These are phyloP conservation scores for Spialia ferax DNA, from an alignment of 2,888 invertebrate species.

Conservation along the genomic window DNA sequence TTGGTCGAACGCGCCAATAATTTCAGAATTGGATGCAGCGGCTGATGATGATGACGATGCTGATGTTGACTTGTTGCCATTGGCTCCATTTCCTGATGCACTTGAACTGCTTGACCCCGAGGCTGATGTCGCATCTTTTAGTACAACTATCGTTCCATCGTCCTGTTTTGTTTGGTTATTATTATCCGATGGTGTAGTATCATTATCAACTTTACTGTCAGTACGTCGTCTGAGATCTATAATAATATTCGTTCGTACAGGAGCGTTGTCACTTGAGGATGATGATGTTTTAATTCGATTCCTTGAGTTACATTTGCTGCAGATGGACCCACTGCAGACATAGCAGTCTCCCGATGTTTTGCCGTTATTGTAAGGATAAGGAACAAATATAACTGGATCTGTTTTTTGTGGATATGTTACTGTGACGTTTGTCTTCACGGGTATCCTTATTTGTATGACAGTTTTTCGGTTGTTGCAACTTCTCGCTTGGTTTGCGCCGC, in stretches of 20 bases:
- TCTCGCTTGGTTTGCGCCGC: slow-evolving; percentile 31
- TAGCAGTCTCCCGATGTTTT: slow-evolving; percentile 40
- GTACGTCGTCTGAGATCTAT: slow-evolving; percentile 50
- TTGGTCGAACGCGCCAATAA: slow-evolving; percentile 46
- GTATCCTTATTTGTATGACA: slow-evolving; percentile 50
- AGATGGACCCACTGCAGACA: slow-evolving; percentile 42
- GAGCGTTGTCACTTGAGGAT: slow-evolving; percentile 2
- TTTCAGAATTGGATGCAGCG: slow-evolving; percentile 44
- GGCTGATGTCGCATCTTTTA: slow-evolving; percentile 46
- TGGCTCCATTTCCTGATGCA: slow-evolving; percentile 25
- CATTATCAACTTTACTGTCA: slow-evolving; percentile 15
- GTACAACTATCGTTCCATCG: slow-evolving; percentile 45
- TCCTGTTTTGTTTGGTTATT: not conserved
- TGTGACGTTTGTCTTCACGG: slow-evolving; percentile 47
- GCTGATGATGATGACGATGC: slow-evolving; percentile 44
- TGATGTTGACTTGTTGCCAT: slow-evolving; percentile 37
- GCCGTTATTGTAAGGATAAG: slow-evolving; percentile 42
- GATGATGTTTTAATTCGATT: slow-evolving; percentile 18
- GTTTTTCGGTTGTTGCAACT: slow-evolving; percentile 48
- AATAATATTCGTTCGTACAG: slow-evolving; percentile 52
- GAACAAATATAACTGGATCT: slow-evolving; percentile 48
- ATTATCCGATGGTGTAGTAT: not conserved
- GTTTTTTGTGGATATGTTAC: slow-evolving; percentile 48
- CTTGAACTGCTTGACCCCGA: slow-evolving; percentile 46
- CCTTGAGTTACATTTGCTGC: slow-evolving; percentile 42